phyloP scores from a whole-genome alignment of 2,888 invertebrate species.

The Epistrophella euchroma region DNA sequence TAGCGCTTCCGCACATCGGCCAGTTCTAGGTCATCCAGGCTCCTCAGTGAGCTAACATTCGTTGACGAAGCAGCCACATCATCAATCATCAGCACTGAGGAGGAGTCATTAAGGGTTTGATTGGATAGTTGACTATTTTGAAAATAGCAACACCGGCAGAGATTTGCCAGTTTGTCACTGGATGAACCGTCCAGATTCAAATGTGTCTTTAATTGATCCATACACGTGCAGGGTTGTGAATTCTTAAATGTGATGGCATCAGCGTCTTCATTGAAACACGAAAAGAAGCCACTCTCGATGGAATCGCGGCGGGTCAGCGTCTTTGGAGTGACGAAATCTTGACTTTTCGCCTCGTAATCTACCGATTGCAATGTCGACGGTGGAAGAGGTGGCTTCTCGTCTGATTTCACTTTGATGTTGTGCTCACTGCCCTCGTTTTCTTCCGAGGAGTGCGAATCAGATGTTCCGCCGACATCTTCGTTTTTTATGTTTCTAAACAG shows the following conservation, averaged over 20 bases:
- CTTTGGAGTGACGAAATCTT: conserved; percentile 79
- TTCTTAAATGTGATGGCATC: conserved; percentile 85
- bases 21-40: conserved; percentile 86
- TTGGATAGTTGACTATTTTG: conserved; percentile 72
- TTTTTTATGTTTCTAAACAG: conserved; percentile 82
- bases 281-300: conserved; percentile 95
- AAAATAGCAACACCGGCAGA: conserved; percentile 83
- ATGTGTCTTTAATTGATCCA: conserved; percentile 82
- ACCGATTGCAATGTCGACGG: conserved; percentile 77
- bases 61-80: conserved; percentile 85
- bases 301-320: conserved; percentile 90
- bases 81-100: conserved; percentile 86
- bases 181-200: conserved; percentile 79
- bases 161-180: conserved; percentile 82
- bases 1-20: conserved; percentile 81
- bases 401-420: conserved; percentile 57
- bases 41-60: conserved; percentile 86
- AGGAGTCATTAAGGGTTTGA: conserved; percentile 82
- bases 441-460: conserved; percentile 79
- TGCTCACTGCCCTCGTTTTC: conserved; percentile 77
- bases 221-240: conserved; percentile 79
- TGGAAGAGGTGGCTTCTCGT: conserved; percentile 71
- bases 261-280: conserved; percentile 92
- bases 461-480: conserved; percentile 78
- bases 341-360: conserved; percentile 79